phyloP scores from a whole-genome alignment of 2,797 vertebrate genomes.

The Trematomus bernacchii region DNA sequence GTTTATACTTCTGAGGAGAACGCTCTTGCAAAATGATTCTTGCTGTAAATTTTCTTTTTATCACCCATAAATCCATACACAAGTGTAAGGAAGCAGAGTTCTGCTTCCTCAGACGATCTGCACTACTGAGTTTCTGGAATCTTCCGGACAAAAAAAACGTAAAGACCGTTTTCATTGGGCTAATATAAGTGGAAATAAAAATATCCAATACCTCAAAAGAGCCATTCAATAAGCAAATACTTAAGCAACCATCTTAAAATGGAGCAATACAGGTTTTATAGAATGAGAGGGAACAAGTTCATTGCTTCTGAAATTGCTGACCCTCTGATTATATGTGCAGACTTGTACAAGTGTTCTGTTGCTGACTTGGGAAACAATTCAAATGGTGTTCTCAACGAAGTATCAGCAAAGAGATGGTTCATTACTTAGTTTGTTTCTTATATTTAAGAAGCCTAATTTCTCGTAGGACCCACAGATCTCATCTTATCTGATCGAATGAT shows the following conservation, averaged over 20 bases:
- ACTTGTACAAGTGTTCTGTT: constrained; percentile 13
- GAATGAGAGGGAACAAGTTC: constrained; percentile 40
- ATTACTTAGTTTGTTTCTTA: neutral
- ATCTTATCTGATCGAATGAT: neutral
- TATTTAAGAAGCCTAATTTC: neutral
- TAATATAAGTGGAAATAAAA: constrained; percentile 72
- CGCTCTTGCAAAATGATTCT: constrained; percentile 78
- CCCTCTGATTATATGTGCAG: constrained; percentile 25
- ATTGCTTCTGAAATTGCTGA: constrained; percentile 56
- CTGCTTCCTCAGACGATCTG: constrained; percentile 54
- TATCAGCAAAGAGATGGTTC: neutral
- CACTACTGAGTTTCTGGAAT: constrained; percentile 60
- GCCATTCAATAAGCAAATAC: constrained; percentile 68
- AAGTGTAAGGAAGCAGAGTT: constrained; percentile 48
- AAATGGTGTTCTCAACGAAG: constrained; percentile 9
- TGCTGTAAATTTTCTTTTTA: constrained; percentile 84
- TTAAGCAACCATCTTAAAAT: constrained; percentile 56
- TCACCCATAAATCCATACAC: constrained; percentile 75
- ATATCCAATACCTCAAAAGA: constrained; percentile 69
- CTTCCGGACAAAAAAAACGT: constrained; percentile 44
- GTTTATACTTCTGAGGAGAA: constrained; percentile 72
- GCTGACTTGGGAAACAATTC: constrained; percentile 14
- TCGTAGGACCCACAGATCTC: too few relatives aligned
- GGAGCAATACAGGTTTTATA: constrained; percentile 52
- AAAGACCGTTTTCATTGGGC: constrained; percentile 65